Evolutionary conservation across 2,113 vertebrate genomes (phyloP).

Genomic region (Muntiacus reevesi): DNA sequence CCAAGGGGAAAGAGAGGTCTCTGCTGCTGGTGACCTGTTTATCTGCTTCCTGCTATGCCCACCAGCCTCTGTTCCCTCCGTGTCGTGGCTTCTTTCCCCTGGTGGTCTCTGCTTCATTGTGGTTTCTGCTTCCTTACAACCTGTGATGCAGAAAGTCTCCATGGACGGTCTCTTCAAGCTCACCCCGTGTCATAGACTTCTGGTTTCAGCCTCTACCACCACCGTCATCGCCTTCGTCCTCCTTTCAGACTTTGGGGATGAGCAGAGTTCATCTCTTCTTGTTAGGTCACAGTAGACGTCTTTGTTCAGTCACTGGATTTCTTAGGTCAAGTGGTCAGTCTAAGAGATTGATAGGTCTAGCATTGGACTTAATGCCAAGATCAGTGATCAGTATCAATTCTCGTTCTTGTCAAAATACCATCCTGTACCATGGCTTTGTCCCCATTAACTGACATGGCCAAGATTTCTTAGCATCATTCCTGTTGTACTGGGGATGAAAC

Average conservation of each 20-base stretch:
- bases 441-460: background rate
- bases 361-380: background rate
- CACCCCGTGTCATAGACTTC: accelerated
- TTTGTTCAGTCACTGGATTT: background rate
- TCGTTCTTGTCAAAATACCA: background rate
- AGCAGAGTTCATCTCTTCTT: background rate
- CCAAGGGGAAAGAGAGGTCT: background rate
- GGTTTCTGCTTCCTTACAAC: background rate
- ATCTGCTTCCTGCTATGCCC: accelerated
- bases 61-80: background rate
- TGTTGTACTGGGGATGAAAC: background rate
- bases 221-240: background rate
- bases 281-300: accelerated
- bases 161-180: background rate
- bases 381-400: background rate
- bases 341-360: accelerated
- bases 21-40: background rate
- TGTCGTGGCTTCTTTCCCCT: too few species aligned
- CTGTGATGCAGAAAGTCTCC: background rate
- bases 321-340: background rate
- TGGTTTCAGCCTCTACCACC: background rate
- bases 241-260: background rate
- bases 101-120: accelerated
- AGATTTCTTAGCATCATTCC: background rate
- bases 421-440: background rate